phyloP scores from a whole-genome alignment of 2,797 vertebrate genomes.

The Fistularia commersonii region DNA sequence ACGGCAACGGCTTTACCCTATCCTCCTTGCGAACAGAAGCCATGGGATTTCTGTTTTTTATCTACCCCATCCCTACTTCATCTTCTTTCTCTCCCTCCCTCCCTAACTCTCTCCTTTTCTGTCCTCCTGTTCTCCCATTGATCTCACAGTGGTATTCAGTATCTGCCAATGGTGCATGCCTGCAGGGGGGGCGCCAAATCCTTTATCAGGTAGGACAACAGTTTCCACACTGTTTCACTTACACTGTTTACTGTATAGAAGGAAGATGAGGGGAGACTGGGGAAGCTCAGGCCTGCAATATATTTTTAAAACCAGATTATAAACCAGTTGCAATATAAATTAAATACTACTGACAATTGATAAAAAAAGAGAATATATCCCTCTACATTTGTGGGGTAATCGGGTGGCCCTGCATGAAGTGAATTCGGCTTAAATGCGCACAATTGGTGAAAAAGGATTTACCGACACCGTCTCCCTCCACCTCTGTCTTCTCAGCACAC shows the following conservation, averaged over 20 bases:
- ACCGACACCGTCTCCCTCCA: background rate
- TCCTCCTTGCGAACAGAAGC: conserved; percentile 62
- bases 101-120: conserved; percentile 48
- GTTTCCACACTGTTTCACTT: conserved; percentile 74
- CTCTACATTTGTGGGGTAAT: conserved; percentile 1
- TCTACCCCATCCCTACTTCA: conserved; percentile 61
- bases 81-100: conserved; percentile 57
- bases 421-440: conserved; percentile 10
- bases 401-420: conserved; percentile 4
- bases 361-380: conserved; percentile 18
- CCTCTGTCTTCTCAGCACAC: too few species aligned
- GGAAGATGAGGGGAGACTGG: conserved; percentile 17
- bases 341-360: conserved; percentile 37
- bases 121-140: conserved; percentile 67
- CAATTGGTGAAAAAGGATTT: conserved; percentile 14
- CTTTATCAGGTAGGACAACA: conserved; percentile 84
- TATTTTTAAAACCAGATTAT: conserved; percentile 58
- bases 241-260: conserved; percentile 45
- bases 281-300: conserved; percentile 19
- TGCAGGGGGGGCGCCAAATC: conserved; percentile 79
- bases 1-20: conserved; percentile 68
- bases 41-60: conserved; percentile 70
- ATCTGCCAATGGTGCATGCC: conserved; percentile 81
- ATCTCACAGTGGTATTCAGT: conserved; percentile 77
- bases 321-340: conserved; percentile 39